phyloP scores from a whole-genome alignment of 2,113 vertebrate species.

The Genyomyrus donnyi region DNA sequence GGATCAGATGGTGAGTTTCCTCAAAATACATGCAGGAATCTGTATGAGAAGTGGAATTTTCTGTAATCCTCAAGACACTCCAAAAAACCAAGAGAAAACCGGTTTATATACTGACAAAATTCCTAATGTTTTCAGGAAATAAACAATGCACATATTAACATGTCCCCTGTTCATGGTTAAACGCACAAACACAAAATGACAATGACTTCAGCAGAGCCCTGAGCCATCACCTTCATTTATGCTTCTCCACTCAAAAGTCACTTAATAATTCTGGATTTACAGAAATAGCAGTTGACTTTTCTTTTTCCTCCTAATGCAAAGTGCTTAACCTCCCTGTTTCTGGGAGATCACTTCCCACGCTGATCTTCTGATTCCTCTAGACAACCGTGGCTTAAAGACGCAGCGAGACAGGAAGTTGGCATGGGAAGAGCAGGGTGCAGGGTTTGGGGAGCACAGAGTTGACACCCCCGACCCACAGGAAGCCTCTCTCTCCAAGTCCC shows the following conservation, averaged over 20 bases:
- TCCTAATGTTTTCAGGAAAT: background rate
- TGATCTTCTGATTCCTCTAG: constrained; percentile 13
- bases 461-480: constrained; percentile 2
- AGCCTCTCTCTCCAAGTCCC: constrained; percentile 4
- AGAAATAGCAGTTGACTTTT: background rate
- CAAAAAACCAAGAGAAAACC: background rate
- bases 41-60: background rate
- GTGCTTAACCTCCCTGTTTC: constrained; percentile 3
- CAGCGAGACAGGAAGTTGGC: background rate
- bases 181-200: background rate
- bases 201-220: background rate
- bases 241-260: background rate
- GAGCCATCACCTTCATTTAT: constrained; percentile 8
- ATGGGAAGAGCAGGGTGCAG: background rate
- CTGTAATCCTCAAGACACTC: background rate
- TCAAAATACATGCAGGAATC: background rate
- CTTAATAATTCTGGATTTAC: constrained; percentile 10
- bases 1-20: background rate
- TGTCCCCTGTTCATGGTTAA: background rate
- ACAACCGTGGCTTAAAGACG: constrained; percentile 2
- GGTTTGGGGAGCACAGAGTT: background rate
- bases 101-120: background rate
- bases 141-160: background rate
- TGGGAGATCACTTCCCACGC: background rate
- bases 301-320: background rate